Evolutionary conservation across 2,888 invertebrate genomes (phyloP), one percentile per base, ranked within the genome.

Genomic region (Halocaridina rubra): DNA sequence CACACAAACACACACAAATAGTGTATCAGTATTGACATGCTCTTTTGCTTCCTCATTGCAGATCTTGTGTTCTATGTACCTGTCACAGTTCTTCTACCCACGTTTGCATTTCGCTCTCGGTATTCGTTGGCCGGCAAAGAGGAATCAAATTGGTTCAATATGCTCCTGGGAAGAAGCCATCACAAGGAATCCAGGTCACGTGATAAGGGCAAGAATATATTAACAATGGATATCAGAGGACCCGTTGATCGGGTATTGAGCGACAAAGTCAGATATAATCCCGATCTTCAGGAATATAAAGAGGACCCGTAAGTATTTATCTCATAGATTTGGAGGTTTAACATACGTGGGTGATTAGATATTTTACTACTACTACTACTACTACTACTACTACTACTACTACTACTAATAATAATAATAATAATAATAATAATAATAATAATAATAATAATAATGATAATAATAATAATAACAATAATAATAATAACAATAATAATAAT

Each of bases 101-200:
- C 81, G 33, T 69, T 81, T 8, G 81, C 81, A 67, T 81, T 57
- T 67, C 81, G 81, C 32, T 81, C 81, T 69, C 81, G 81, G 24
- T 81, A 81, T 61, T 76, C 81, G 39, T 19, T 76, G 76, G 81
- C 76, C 13, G 76, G 81, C 19, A 76, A 39, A 27, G 33, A 81
- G 69, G 27, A 76, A 10, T 67, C 53, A 33, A 32, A 30, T 30
- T 81, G 81, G 81, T 64, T 22, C 32, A 75, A 69, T 32, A 67
- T 69, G 76, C 30, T 76, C 30, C 33, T 29, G 19, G 69, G 81
- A n/a, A 75, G 61, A 46, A 53, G 64, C 19, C 67, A 53, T 3
- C n/a, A n/a, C n/a, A n/a, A n/a, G n/a, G n/a, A n/a, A n/a, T 59
- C 46, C 53, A 46, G 75, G 24, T 46, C 32, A 75, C 19, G 30